A percentile compares a stretch with the other conserved stretches of the same genome.
Conservation (phyloP, 2,888 invertebrate species). For the Drosophila conformis region DNA sequence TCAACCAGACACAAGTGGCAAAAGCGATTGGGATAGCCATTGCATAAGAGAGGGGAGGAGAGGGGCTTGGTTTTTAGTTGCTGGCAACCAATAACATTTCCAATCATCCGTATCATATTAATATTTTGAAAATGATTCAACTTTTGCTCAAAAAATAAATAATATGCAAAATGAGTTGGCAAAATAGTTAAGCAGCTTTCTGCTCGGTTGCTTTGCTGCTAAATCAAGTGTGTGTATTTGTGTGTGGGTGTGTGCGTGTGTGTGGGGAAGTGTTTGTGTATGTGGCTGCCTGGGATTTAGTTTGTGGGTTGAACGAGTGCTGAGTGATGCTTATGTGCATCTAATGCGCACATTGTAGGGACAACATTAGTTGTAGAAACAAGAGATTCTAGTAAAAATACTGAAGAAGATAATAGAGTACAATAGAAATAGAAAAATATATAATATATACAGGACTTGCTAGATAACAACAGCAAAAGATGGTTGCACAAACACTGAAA, state of each 20-base stretch:
- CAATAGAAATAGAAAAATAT: no score
- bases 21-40: conserved; percentile 14
- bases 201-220: conserved; percentile 58
- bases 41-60: neutral
- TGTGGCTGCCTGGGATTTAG: conserved; percentile 30
- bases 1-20: conserved; percentile 61
- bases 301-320: conserved; percentile 30
- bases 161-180: conserved; percentile 69
- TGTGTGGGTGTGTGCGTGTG: conserved; percentile 9
- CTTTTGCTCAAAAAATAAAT: conserved; percentile 60
- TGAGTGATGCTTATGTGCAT: conserved; percentile 40
- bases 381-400: conserved; percentile 8
- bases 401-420: neutral
- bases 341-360: conserved; percentile 36
- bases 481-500: neutral
- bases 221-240: conserved; percentile 41
- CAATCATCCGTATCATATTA: conserved; percentile 43
- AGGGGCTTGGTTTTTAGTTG: neutral
- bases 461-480: neutral
- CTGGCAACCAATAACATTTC: conserved; percentile 36
- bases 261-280: conserved; percentile 4
- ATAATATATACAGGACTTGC: neutral
- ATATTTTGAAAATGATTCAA: conserved; percentile 66
- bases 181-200: conserved; percentile 73
- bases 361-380: conserved; percentile 27